Conservation (phyloP, 2,113 vertebrate species). For the Hippocampus abdominalis region DNA sequence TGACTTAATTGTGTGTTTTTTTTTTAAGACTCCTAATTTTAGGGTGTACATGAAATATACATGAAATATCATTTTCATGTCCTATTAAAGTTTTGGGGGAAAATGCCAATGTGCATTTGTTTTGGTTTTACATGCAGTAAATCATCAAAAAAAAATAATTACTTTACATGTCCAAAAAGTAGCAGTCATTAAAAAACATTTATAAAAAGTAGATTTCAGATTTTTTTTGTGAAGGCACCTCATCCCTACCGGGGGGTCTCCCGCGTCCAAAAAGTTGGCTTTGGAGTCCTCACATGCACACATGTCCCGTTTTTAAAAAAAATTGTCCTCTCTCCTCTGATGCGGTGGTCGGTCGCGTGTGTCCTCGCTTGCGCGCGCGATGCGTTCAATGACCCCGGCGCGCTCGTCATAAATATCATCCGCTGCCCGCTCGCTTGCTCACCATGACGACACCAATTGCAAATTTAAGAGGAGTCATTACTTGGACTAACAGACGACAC, state of each 20-base stretch:
- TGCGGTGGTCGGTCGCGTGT: not conserved
- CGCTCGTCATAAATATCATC: constrained; percentile 63
- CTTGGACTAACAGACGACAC: constrained; percentile 64
- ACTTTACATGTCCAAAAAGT: too few species aligned
- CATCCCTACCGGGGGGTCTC: constrained; percentile 60
- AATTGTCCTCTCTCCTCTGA: constrained; percentile 7
- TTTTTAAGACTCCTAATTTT: not conserved
- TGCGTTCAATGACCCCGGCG: constrained; percentile 54
- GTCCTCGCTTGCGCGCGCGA: constrained; percentile 30
- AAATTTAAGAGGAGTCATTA: constrained; percentile 67
- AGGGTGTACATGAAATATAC: not conserved
- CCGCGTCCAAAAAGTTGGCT: constrained; percentile 62
- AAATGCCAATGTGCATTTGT: too few species aligned
- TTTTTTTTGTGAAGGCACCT: too few species aligned
- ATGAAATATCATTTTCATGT: not conserved
- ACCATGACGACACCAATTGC: constrained; percentile 73
- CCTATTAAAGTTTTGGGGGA: not conserved
- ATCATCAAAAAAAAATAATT: not conserved
- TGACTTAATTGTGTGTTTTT: too few species aligned
- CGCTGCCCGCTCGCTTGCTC: constrained; percentile 55
- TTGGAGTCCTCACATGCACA: constrained; percentile 75
- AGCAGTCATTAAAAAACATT: not conserved
- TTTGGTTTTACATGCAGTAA: not conserved
- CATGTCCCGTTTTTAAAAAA: not conserved
- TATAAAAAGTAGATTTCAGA: not conserved